These are phyloP conservation scores for Clavelina lepadiformis DNA, from an alignment of 23 tunicate genomes.

Conservation along the genomic window DNA sequence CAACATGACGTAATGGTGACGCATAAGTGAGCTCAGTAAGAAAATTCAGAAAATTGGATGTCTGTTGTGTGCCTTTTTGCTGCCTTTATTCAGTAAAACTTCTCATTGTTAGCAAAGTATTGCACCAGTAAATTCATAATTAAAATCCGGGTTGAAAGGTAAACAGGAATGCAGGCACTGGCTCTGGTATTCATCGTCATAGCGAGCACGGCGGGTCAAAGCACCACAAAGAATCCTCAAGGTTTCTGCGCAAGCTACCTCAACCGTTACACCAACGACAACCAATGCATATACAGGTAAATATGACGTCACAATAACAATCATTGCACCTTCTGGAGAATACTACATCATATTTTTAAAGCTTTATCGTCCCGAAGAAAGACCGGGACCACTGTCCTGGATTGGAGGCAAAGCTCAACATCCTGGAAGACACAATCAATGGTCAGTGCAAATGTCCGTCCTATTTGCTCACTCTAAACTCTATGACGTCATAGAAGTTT, in stretches of 20 bases:
- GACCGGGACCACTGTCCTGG: conserved; percentile 96
- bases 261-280: conserved; percentile 89
- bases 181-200: no score
- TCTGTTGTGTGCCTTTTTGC: no score
- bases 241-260: conserved; percentile 92
- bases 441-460: no score
- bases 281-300: conserved; percentile 98
- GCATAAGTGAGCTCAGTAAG: no score
- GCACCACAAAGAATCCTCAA: conserved; percentile 89
- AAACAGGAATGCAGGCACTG: no score
- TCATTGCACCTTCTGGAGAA: no score
- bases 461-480: background rate
- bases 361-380: conserved; percentile 93
- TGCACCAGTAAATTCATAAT: no score
- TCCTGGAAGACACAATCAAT: conserved; percentile 24
- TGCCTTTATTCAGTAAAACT: no score
- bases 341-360: conserved; percentile 7
- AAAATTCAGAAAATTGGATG: no score
- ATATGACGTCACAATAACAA: background rate
- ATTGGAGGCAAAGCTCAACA: conserved; percentile 51
- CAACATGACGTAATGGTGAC: no score
- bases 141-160: no score
- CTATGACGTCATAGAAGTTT: background rate
- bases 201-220: conserved; percentile 63
- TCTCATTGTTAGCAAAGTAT: no score